Base-by-base conservation (phyloP, 2,797 vertebrate species). In the Rousettus madagascariensis region DNA sequence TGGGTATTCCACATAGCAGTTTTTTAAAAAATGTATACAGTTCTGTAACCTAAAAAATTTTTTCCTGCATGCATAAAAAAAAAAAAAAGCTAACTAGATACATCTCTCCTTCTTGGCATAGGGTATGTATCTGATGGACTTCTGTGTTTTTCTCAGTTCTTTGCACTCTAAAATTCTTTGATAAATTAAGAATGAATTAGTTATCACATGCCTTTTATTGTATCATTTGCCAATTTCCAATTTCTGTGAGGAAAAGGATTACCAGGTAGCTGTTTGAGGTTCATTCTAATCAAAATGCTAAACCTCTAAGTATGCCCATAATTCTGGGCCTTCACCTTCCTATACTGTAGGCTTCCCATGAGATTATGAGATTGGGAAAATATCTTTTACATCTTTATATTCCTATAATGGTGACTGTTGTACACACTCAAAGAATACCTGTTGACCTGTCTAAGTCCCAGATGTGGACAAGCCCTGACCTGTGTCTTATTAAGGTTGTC, bases 21-120 rank as follows among this genome's bases (percentile, higher is more conserved):
- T 17, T 49, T 49, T 49, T 3, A 38, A 38, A 74, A 74, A 86
- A 74, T 69, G 36, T 95, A 41, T 84, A 77, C 49, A 71, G 19
- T 80, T 95, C 90, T 46, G 51, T 71, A 79, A 91, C 82, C 57
- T 43, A 96, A 95, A 94, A 90, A 93, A 97, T 90, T 93, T 95
- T 26, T 86, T 91, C 38, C 13, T 97, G 82, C 63, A 36, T 69
- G 33, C 57, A 83, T 66, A 36, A 36, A 63, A 80, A 12, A 16
- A 63, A 63, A 59, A 61, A 28, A 61, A 28, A 61, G 28, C 43
- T 19, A 55, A 43, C 72, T 71, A n/a, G 57, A 69, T 12, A 22
- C 6, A 5, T 19, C 36, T 91, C 28, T 55, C 53, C 9, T 77
- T 66, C 71, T 51, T 75, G 38, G 59, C 66, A 41, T 63, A 55